Evolutionary conservation across 2,888 invertebrate species (phyloP), one percentile per base, ranked within the genome.

Genomic region (Chesias legatella): DNA sequence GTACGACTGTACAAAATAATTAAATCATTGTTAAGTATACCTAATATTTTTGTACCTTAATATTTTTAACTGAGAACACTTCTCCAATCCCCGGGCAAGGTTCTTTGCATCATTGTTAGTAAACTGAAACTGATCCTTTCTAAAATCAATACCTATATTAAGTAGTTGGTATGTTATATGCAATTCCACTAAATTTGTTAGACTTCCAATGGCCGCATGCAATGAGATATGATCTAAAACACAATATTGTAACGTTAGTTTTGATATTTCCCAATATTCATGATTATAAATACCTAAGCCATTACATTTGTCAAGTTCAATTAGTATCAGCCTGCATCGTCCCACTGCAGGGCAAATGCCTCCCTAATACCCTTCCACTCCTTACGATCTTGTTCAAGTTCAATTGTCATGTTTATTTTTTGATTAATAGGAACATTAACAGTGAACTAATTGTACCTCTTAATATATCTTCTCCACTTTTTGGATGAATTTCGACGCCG

Each of bases 81-180:
- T 86, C 58, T 85, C 85, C 47, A 89, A 60, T 1, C 86, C 89
- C 36, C 64, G 68, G 1, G 84, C 75, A 22, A 89, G 67, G 51
- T 77, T 80, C 55, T 80, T 85, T 0, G 88, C 84, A 53, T 88
- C 88, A 41, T 80, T 82, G 36, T 74, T 81, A n/a, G 88, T 88
- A 52, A 88, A 88, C 49, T 84, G 85, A 59, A 86, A 88, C 56
- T 88, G 88, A 56, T 88, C 88, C 58, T 63, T 73, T 7, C 86
- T 68, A 53, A 85, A 89, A 23, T 79, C 67, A 8, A 77, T 67
- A 24, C 83, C 85, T 24, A 78, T 77, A 33, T 53, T 57, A 27
- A 66, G 64, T 24, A 84, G 56, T 58, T 86, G 88, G 53, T 75
- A 88, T 1, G 84, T 84, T 8, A 89, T 55, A 55, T 86, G 79